A percentile compares a stretch with the other conserved stretches of the same genome.
phyloP scores from a whole-genome alignment of 2,888 invertebrate genomes.

The Caenorhabditis angaria region DNA sequence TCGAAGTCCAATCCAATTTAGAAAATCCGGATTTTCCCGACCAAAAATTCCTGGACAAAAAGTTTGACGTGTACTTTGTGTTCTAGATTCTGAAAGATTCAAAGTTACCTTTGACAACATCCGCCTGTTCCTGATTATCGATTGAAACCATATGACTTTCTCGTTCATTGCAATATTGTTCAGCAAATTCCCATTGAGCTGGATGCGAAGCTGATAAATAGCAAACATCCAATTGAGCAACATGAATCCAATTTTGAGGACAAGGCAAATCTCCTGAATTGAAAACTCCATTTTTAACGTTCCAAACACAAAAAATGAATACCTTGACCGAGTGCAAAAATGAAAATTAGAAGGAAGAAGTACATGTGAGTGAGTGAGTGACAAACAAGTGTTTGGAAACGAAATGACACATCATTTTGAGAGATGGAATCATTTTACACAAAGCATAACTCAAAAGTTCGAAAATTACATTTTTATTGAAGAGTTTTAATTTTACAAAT shows the following conservation, averaged over 20 bases:
- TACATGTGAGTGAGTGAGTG: not conserved
- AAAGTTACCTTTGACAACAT: conserved; percentile 17
- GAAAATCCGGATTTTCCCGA: conserved; percentile 34
- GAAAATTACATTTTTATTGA: not conserved
- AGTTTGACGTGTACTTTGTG: not conserved
- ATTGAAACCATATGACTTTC: conserved; percentile 25
- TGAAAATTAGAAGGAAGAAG: not conserved
- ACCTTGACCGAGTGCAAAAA: not conserved
- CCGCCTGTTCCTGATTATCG: conserved; percentile 24
- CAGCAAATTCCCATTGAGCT: conserved; percentile 27
- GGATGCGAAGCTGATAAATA: conserved; percentile 36
- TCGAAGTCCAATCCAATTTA: conserved; percentile 42
- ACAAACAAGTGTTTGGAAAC: not conserved
- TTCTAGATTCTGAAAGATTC: not conserved
- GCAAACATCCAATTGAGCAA: conserved; percentile 37
- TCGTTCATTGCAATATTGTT: conserved; percentile 18
- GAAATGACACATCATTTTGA: not conserved
- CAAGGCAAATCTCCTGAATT: conserved; percentile 10
- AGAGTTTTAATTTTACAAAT: not conserved
- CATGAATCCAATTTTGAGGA: conserved; percentile 25
- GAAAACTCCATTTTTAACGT: too few relatives aligned
- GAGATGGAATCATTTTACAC: not conserved
- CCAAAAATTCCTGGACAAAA: conserved; percentile 23
- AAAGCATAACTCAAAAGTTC: not conserved
- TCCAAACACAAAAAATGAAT: too few relatives aligned